Conservation (phyloP, 2,797 vertebrate species). For the Spinibarbus caldwelli region DNA sequence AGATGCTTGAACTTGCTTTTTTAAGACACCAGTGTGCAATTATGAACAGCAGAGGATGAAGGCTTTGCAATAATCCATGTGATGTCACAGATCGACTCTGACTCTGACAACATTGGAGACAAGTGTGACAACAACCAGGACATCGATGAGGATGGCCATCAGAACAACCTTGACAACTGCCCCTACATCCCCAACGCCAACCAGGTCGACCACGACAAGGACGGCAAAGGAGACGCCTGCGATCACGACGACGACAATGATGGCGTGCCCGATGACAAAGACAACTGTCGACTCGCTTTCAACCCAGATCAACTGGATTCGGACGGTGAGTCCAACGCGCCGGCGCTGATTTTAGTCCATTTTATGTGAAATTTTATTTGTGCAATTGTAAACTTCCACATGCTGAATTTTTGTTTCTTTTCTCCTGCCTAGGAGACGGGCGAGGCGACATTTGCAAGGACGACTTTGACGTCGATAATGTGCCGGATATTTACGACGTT, state of each 20-base stretch:
- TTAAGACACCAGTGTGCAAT: neutral
- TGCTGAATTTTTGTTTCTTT: slow-evolving; percentile 5
- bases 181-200: slow-evolving; percentile 97
- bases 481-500: slow-evolving; percentile 92
- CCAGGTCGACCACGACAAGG: slow-evolving; percentile 98
- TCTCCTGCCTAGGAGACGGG: slow-evolving; percentile 84
- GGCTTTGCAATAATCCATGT: slow-evolving; percentile 57
- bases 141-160: slow-evolving; percentile 98
- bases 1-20: neutral
- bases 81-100: slow-evolving; percentile 87
- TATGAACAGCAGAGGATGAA: neutral
- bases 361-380: neutral
- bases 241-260: slow-evolving; percentile 98
- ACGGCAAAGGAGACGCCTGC: slow-evolving; percentile 97
- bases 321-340: slow-evolving; percentile 85
- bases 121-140: slow-evolving; percentile 97
- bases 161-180: slow-evolving; percentile 99
- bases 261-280: slow-evolving; percentile 94
- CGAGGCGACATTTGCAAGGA: slow-evolving; percentile 95
- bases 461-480: slow-evolving; percentile 94
- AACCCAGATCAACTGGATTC: slow-evolving; percentile 95
- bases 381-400: neutral
- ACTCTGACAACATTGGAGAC: slow-evolving; percentile 94
- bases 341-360: neutral
- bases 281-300: slow-evolving; percentile 92